Evolutionary conservation across 1,140 invertebrate species (phyloP).

Genomic region (Sitobion miscanthi): DNA sequence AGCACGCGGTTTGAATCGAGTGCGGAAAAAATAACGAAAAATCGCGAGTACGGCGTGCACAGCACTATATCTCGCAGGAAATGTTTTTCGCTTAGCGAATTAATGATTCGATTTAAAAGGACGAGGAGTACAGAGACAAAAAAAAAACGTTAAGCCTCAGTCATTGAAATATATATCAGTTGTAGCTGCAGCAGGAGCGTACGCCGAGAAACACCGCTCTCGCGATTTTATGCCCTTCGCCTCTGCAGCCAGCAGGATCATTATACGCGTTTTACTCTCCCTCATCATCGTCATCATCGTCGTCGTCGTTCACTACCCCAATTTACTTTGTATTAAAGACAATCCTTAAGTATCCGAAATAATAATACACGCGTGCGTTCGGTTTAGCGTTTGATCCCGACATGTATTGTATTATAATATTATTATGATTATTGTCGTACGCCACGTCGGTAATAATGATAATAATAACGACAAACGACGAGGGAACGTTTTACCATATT

Average conservation of each 20-base stretch:
- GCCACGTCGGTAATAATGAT: neutral
- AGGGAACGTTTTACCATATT: too few relatives aligned
- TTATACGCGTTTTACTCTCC: constrained; percentile 5
- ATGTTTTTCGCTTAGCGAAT: neutral
- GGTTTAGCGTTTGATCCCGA: constrained; percentile 14
- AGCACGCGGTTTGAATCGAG: neutral
- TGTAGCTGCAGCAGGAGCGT: neutral
- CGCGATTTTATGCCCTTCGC: neutral
- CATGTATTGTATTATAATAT: neutral
- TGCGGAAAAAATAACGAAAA: neutral
- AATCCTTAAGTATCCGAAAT: constrained; percentile 12
- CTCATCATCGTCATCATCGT: neutral
- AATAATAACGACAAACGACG: too few relatives aligned
- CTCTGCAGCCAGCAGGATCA: neutral
- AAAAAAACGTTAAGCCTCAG: neutral
- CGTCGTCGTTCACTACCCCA: constrained; percentile 6
- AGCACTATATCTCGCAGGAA: neutral
- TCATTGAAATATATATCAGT: neutral
- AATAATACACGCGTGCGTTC: neutral
- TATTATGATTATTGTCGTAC: neutral
- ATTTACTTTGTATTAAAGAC: constrained; percentile 17
- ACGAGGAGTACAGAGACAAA: neutral
- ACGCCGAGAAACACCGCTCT: neutral
- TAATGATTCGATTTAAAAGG: neutral
- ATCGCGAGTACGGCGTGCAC: neutral